Percentiles rank a stretch among this genome's conserved stretches.
Conservation (phyloP, 2,888 invertebrate species). For the Andrena haemorrhoa region DNA sequence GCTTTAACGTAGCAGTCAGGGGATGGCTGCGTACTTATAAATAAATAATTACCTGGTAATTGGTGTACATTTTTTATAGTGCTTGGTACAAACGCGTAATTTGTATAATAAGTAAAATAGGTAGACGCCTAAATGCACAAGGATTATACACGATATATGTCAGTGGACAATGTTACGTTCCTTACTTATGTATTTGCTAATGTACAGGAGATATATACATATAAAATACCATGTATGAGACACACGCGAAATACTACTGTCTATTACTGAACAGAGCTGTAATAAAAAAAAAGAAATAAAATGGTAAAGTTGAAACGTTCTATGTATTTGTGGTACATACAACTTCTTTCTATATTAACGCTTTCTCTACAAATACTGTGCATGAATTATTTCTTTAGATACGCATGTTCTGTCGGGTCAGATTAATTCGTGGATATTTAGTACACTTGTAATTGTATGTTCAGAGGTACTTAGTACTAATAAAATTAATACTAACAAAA, state of each 20-base stretch:
- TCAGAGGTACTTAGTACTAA: too few relatives aligned
- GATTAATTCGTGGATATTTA: constrained; percentile 10
- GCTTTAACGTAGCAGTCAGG: constrained; percentile 17
- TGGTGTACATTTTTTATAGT: constrained; percentile 45
- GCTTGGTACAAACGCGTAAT: constrained; percentile 29
- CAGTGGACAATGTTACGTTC: constrained; percentile 30
- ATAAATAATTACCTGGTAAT: constrained; percentile 13
- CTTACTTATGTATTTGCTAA: constrained; percentile 42
- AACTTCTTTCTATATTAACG: constrained; percentile 12
- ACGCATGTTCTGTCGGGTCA: not conserved
- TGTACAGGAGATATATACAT: constrained; percentile 30
- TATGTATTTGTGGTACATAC: constrained; percentile 17
- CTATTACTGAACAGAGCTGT: constrained; percentile 32
- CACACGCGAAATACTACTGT: constrained; percentile 28
- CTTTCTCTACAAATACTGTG: constrained; percentile 4
- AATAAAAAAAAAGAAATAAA: constrained; percentile 49
- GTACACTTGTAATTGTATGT: too few relatives aligned
- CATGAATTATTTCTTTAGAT: constrained; percentile 20
- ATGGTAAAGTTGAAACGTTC: constrained; percentile 27
- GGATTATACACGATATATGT: constrained; percentile 30
- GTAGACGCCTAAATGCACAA: constrained; percentile 1
- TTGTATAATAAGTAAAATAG: constrained; percentile 33
- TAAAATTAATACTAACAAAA: not conserved
- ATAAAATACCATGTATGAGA: constrained; percentile 27
- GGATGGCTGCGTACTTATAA: constrained; percentile 16